phyloP scores from a whole-genome alignment of 2,888 invertebrate species.

The Apoda limacodes region DNA sequence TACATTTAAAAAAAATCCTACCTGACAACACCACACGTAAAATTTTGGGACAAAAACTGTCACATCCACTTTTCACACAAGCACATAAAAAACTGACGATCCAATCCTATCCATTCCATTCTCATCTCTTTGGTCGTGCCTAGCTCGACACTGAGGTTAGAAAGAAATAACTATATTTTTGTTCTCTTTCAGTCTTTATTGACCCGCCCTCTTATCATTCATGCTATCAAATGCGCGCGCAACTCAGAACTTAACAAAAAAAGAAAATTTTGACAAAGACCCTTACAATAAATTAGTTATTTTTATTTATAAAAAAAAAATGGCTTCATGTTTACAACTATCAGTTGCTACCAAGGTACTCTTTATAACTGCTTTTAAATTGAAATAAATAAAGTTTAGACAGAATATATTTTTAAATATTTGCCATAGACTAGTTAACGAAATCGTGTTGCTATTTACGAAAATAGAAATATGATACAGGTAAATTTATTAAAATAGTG shows the following conservation, averaged over 20 bases:
- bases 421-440: too few relatives aligned
- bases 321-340: too few relatives aligned
- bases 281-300: too few relatives aligned
- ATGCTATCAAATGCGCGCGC: slow-evolving; percentile 36
- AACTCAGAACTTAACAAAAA: slow-evolving; percentile 9
- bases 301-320: too few relatives aligned
- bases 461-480: too few relatives aligned
- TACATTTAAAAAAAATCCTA: too few relatives aligned
- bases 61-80: slow-evolving; percentile 26
- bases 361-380: too few relatives aligned
- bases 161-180: slow-evolving; percentile 29
- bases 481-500: too few relatives aligned
- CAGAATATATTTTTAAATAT: too few relatives aligned
- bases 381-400: too few relatives aligned
- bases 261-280: neutral
- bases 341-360: too few relatives aligned
- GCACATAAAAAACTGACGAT: slow-evolving; percentile 36
- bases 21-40: slow-evolving; percentile 47
- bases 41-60: slow-evolving; percentile 10
- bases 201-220: slow-evolving; percentile 42
- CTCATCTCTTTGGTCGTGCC: neutral
- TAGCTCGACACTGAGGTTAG: slow-evolving; percentile 14
- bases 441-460: too few relatives aligned
- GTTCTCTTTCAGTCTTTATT: slow-evolving; percentile 39
- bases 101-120: slow-evolving; percentile 14